phyloP scores from a whole-genome alignment of 2,113 vertebrate species.

The Pachyramphus minor region DNA sequence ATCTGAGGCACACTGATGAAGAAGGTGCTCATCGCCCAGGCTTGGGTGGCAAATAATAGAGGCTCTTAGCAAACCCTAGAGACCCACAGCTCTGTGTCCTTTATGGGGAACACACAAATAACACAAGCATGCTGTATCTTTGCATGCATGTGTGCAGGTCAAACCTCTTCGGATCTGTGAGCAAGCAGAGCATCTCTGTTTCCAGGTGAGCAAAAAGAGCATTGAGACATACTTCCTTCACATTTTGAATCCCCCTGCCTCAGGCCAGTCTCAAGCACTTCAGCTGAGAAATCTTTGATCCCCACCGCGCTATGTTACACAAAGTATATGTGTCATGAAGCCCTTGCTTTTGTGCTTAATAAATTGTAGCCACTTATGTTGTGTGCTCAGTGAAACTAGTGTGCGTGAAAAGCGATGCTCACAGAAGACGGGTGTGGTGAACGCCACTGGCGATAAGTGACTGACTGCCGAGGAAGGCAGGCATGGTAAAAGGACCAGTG shows the following conservation, averaged over 20 bases:
- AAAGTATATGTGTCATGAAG: not conserved
- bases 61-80: not conserved
- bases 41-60: not conserved
- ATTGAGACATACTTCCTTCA: not conserved
- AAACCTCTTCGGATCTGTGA: not conserved
- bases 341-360: not conserved
- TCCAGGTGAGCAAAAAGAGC: not conserved
- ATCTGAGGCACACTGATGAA: not conserved
- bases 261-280: not conserved
- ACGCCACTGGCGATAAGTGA: accelerated
- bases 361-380: accelerated
- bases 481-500: not conserved
- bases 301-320: not conserved
- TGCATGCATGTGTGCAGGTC: not conserved
- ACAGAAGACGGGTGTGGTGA: accelerated
- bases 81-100: not conserved
- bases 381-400: not conserved
- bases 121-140: accelerated
- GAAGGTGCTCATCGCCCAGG: not conserved
- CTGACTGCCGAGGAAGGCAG: not conserved
- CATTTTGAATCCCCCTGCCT: not conserved
- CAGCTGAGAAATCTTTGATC: not conserved
- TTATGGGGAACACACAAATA: not conserved
- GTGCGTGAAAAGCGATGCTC: not conserved
- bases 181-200: not conserved